Conservation (phyloP, 2,888 invertebrate genomes). For the Nudaria mundana region DNA sequence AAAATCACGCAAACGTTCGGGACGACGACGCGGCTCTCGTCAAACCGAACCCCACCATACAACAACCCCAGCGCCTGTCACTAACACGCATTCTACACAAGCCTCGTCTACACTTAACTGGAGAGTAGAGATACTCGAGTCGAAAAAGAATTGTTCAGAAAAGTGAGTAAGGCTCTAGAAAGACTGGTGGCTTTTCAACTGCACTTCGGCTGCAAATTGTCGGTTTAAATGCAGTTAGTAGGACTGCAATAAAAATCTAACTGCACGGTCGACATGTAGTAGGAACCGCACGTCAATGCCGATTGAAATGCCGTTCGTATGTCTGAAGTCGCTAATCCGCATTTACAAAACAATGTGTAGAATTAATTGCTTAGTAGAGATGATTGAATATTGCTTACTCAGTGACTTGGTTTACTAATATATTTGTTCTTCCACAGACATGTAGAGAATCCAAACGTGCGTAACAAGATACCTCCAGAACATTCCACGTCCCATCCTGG, state of each 20-base stretch:
- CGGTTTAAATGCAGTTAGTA: too few species aligned
- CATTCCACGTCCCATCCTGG: constrained; percentile 61
- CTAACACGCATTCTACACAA: neutral
- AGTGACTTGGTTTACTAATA: too few species aligned
- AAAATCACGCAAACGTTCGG: constrained; percentile 43
- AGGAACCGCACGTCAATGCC: too few species aligned
- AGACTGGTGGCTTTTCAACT: too few species aligned
- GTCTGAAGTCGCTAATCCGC: too few species aligned
- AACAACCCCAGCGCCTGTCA: constrained; percentile 4
- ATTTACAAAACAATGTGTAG: too few species aligned
- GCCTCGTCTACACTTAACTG: constrained; percentile 58
- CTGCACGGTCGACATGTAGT: too few species aligned
- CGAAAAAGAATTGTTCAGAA: constrained; percentile 61
- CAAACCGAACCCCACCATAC: constrained; percentile 29
- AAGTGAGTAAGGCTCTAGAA: constrained; percentile 43
- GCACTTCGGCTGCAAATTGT: too few species aligned
- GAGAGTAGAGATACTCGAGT: constrained; percentile 74
- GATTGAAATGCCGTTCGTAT: too few species aligned
- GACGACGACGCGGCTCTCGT: constrained; percentile 31
- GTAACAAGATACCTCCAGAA: constrained; percentile 60
- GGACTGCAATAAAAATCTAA: too few species aligned
- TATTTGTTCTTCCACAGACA: constrained; percentile 48
- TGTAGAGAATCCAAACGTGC: constrained; percentile 49
- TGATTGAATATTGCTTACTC: too few species aligned
- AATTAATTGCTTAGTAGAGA: too few species aligned